Conservation (phyloP, 2,888 invertebrate genomes). For the Coelinius sp. region DNA sequence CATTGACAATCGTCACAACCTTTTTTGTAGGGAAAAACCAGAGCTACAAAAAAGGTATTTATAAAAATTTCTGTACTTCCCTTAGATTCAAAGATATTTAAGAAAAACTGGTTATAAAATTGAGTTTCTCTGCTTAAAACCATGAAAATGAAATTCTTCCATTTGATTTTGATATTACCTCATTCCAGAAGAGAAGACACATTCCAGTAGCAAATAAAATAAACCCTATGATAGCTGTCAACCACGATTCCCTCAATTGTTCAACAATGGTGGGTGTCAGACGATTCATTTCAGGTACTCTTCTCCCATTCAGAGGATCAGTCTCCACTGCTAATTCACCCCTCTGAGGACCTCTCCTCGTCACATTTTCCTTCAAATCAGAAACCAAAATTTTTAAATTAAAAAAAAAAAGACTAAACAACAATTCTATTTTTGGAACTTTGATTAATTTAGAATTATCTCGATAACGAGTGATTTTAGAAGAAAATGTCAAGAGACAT, state of each 20-base stretch:
- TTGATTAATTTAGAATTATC: background rate
- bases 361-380: background rate
- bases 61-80: too few relatives aligned
- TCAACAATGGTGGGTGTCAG: conserved; percentile 64
- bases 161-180: conserved; percentile 75
- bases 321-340: conserved; percentile 53
- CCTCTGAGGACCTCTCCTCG: background rate
- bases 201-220: conserved; percentile 78
- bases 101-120: too few relatives aligned
- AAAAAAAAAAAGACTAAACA: background rate
- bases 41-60: too few relatives aligned
- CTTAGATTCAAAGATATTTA: too few relatives aligned
- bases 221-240: conserved; percentile 80
- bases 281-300: conserved; percentile 48
- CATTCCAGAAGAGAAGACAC: conserved; percentile 86
- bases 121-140: background rate
- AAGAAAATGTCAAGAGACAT: background rate
- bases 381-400: background rate
- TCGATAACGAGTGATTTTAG: background rate
- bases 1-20: too few relatives aligned
- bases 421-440: too few relatives aligned
- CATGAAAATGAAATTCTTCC: background rate
- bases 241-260: conserved; percentile 81
- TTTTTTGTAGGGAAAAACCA: too few relatives aligned
- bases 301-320: conserved; percentile 47